phyloP scores from a whole-genome alignment of 2,113 vertebrate species.

The Gymnogyps californianus region DNA sequence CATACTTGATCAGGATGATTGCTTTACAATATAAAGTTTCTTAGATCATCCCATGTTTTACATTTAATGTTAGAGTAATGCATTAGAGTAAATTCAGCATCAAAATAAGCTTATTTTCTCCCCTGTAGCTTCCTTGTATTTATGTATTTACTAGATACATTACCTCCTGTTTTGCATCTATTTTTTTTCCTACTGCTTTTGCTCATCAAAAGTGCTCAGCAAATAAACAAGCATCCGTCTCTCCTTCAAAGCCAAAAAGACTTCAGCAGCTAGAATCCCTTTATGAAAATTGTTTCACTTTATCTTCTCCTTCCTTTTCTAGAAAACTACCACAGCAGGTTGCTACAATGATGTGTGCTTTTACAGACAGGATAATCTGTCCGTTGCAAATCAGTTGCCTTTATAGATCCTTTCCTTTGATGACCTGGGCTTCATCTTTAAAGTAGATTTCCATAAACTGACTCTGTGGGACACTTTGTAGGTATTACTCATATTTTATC shows the following conservation, averaged over 20 bases:
- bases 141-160: not conserved
- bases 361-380: not conserved
- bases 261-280: slow-evolving; percentile 16
- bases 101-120: slow-evolving; percentile 30
- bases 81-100: not conserved
- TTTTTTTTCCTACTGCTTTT: not conserved
- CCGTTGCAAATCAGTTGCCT: not conserved
- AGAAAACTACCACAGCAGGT: slow-evolving; percentile 13
- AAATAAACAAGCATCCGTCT: slow-evolving; percentile 8
- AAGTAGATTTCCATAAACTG: not conserved
- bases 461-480: not conserved
- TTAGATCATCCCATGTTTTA: not conserved
- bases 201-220: not conserved
- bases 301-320: not conserved
- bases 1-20: not conserved
- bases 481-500: not conserved
- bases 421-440: slow-evolving; percentile 1
- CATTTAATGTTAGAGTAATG: not conserved
- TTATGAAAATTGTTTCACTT: slow-evolving; percentile 3
- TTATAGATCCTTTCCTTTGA: not conserved
- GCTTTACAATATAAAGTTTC: slow-evolving; percentile 8
- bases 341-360: not conserved
- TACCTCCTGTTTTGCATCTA: not conserved
- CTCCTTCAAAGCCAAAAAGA: slow-evolving; percentile 2
- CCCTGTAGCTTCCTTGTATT: not conserved